Evolutionary conservation across 2,888 invertebrate species (phyloP).

Genomic region (Auanema sp.): DNA sequence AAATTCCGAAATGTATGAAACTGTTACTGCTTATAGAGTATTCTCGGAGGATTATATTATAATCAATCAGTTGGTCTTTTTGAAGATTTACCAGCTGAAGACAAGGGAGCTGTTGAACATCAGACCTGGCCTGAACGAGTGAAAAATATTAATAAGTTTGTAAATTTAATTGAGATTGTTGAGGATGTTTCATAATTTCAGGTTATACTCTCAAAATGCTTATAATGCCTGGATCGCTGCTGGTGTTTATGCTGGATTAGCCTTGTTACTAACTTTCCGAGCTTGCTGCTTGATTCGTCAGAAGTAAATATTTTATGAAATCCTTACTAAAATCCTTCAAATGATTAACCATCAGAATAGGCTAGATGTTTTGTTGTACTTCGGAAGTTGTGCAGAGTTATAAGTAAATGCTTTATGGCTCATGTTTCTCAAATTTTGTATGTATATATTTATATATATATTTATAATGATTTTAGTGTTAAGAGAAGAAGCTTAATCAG

Average conservation of each 20-base stretch:
- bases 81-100: slow-evolving; percentile 44
- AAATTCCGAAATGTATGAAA: neutral
- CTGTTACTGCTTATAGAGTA: slow-evolving; percentile 23
- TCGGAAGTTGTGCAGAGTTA: no score
- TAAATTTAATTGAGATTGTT: neutral
- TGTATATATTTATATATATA: no score
- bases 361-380: no score
- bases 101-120: neutral
- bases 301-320: neutral
- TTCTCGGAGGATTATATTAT: slow-evolving; percentile 46
- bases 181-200: slow-evolving; percentile 12
- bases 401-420: no score
- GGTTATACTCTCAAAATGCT: slow-evolving; percentile 47
- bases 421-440: no score
- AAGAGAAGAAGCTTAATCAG: no score
- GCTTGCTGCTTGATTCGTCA: slow-evolving; percentile 30
- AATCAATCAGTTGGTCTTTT: slow-evolving; percentile 51
- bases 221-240: slow-evolving; percentile 48
- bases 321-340: neutral
- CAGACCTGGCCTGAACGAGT: neutral
- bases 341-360: no score
- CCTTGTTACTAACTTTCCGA: slow-evolving; percentile 28
- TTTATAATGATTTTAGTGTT: no score
- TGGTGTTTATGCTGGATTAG: slow-evolving; percentile 36
- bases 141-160: neutral